Evolutionary conservation across 2,113 vertebrate genomes (phyloP).

Genomic region (Epinephelus fuscoguttatus): DNA sequence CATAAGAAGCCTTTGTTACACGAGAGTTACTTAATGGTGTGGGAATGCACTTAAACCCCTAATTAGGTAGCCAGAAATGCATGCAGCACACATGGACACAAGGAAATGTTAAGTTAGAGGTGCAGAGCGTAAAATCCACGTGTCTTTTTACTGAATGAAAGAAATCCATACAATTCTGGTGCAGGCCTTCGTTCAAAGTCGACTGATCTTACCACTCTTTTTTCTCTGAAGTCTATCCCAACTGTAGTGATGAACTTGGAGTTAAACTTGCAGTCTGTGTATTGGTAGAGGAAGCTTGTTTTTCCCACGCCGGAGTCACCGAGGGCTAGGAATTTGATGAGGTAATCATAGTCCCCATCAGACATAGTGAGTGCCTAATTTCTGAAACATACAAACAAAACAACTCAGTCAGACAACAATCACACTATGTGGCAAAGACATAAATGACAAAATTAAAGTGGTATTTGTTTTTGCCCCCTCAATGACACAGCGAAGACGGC

Average conservation of each 20-base stretch:
- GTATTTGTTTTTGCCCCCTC: background rate
- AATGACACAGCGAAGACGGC: background rate
- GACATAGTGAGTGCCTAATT: slow-evolving; percentile 91
- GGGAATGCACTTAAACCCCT: slow-evolving; percentile 54
- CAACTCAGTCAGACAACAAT: slow-evolving; percentile 1
- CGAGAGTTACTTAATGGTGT: slow-evolving; percentile 22
- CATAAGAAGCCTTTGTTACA: slow-evolving; percentile 44
- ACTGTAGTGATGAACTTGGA: slow-evolving; percentile 99
- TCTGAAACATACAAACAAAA: slow-evolving; percentile 69
- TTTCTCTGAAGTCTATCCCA: slow-evolving; percentile 99
- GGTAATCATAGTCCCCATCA: slow-evolving; percentile 99
- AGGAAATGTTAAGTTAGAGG: slow-evolving; percentile 1
- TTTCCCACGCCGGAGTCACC: slow-evolving; percentile 98
- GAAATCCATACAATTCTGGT: background rate
- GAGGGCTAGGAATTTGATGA: slow-evolving; percentile 98
- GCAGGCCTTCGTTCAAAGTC: background rate
- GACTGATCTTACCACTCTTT: slow-evolving; percentile 91
- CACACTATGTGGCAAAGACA: background rate
- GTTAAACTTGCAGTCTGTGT: slow-evolving; percentile 97
- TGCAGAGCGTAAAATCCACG: background rate
- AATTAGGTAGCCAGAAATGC: slow-evolving; percentile 22
- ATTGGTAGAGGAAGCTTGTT: slow-evolving; percentile 97
- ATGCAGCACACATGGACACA: background rate
- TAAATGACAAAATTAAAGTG: background rate
- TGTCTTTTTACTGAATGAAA: background rate